Percentiles rank a stretch among this genome's conserved stretches.
These are phyloP conservation scores for Ypsolopha sequella DNA, from an alignment of 2,888 invertebrate genomes.

Conservation along the genomic window DNA sequence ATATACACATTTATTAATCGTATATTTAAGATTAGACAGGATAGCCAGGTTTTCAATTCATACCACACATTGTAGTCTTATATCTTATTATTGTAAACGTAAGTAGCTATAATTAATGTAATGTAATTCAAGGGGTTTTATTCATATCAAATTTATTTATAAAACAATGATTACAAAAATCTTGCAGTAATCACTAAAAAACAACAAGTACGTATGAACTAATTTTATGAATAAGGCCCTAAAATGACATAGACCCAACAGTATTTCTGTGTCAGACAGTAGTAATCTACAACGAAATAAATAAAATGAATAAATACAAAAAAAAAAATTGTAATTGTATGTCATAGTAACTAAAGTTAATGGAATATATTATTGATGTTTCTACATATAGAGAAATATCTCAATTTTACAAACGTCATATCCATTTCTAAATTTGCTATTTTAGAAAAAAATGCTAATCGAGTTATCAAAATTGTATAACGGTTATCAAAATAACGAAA, in stretches of 20 bases:
- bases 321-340: slow-evolving; percentile 53
- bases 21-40: slow-evolving; percentile 63
- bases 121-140: slow-evolving; percentile 48
- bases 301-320: slow-evolving; percentile 43
- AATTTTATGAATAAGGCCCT: slow-evolving; percentile 33
- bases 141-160: slow-evolving; percentile 20
- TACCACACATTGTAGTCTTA: slow-evolving; percentile 43
- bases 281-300: slow-evolving; percentile 60
- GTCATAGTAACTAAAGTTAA: slow-evolving; percentile 49
- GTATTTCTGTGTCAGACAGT: slow-evolving; percentile 36
- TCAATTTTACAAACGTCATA: slow-evolving; percentile 32
- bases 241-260: slow-evolving; percentile 25
- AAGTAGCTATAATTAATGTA: slow-evolving; percentile 65
- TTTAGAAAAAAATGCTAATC: slow-evolving; percentile 7
- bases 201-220: not conserved
- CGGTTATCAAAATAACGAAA: too few species aligned
- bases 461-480: too few species aligned
- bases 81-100: slow-evolving; percentile 34
- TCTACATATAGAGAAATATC: slow-evolving; percentile 22
- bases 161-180: not conserved
- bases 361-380: slow-evolving; percentile 39
- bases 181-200: not conserved
- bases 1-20: slow-evolving; percentile 61
- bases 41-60: slow-evolving; percentile 70
- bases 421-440: slow-evolving; percentile 36